phyloP scores from a whole-genome alignment of 1,140 invertebrate genomes.

The Megalonaias nervosa region DNA sequence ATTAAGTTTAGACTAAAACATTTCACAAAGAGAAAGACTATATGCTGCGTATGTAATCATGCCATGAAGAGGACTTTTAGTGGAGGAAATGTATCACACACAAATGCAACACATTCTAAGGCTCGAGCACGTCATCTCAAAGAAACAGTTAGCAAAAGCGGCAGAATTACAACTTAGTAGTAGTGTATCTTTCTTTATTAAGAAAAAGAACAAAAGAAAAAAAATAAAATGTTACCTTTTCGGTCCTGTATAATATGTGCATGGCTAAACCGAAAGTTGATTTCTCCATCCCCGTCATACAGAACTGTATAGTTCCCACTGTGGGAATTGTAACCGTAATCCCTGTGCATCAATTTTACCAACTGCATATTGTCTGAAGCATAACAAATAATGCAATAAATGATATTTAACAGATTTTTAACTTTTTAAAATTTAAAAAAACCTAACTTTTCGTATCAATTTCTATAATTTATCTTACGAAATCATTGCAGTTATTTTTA shows the following conservation, averaged over 20 bases:
- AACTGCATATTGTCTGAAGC: conserved; percentile 35
- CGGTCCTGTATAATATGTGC: conserved; percentile 31
- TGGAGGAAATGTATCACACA: not conserved
- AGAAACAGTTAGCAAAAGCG: not conserved
- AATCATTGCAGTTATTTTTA: no score
- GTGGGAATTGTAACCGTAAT: conserved; percentile 30
- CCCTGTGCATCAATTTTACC: conserved; percentile 43
- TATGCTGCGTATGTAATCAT: no score
- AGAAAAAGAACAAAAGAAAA: not conserved
- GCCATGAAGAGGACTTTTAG: not conserved
- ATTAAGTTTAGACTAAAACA: no score
- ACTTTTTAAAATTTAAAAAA: not conserved
- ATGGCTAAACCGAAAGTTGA: conserved; percentile 38
- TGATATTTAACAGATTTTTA: not conserved
- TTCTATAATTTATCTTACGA: no score
- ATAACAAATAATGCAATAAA: not conserved
- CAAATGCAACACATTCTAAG: not conserved
- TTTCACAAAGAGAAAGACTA: no score
- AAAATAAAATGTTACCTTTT: conserved; percentile 39
- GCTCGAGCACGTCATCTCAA: not conserved
- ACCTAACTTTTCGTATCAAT: not conserved
- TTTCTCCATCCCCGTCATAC: conserved; percentile 55
- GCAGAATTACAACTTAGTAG: not conserved
- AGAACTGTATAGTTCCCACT: conserved; percentile 49
- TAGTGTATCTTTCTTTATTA: not conserved